Base-by-base conservation (phyloP, 2,797 vertebrate species). In the Alectoris magna region DNA sequence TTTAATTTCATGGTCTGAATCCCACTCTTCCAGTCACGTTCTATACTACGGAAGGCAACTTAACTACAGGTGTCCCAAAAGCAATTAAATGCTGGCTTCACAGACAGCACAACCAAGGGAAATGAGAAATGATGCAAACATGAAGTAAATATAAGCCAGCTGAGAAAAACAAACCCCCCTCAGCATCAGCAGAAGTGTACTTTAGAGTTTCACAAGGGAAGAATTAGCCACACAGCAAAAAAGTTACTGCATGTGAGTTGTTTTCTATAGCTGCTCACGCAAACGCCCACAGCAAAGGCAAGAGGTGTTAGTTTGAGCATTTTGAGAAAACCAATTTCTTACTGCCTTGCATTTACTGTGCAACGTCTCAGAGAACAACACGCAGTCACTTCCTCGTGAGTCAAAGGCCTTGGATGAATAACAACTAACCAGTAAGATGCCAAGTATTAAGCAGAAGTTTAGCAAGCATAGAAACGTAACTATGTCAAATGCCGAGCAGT, bases 321-420 rank as follows among this genome's bases (percentile, higher is more conserved):
- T 14, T 24, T 5, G 82, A 75, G 82, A 56, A 70, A 29, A 85
- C 76, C 38, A 15, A 36, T 13, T 82, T 39, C 3, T 0, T 8
- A n/a, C 53, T 72, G 92, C 91, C 73, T 36, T 84, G 76, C 63
- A 21, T 62, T 92, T 84, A 66, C 91, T 79, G 83, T 34, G 94
- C 76, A 93, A 96, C 34, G 55, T 22, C 68, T 92, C 79, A 27
- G 46, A 55, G 91, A 80, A 80, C 84, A 95, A 79, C 56, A 79
- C 1, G 70, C 83, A 96, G 91, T 86, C 94, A 95, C 94, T 92
- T 96, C 95, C 94, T 76, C 69, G 82, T 91, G 95, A 96, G 91
- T 93, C 96, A 95, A 96, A 95, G 87, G 58, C 89, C 76, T 93
- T 85, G 95, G 94, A 95, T 69, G 49, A 92, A 1, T 63, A 93